Percentiles rank a stretch among this genome's conserved stretches.
Evolutionary conservation across 1,140 invertebrate genomes (phyloP).

Genomic region (Sitophilus oryzae): DNA sequence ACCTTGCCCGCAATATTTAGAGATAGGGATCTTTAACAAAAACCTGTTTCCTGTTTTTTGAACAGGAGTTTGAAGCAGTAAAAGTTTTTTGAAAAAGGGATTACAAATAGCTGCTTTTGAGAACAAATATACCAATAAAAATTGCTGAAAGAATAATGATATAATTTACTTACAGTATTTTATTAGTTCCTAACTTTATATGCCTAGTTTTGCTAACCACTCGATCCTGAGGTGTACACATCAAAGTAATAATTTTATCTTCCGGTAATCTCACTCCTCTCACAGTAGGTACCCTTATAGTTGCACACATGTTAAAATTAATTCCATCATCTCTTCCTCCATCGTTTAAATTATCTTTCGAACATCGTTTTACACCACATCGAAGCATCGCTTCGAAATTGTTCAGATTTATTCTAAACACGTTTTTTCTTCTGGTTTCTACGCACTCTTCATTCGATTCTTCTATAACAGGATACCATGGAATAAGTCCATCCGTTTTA

Average conservation of each 20-base stretch:
- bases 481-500: neutral
- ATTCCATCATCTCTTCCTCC: neutral
- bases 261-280: constrained; percentile 55
- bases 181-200: constrained; percentile 27
- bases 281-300: constrained; percentile 56
- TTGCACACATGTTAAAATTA: constrained; percentile 50
- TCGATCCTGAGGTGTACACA: constrained; percentile 56
- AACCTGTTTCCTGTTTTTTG: too few species aligned
- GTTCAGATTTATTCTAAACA: constrained; percentile 29
- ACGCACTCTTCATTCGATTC: constrained; percentile 22
- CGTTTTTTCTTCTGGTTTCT: neutral
- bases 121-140: neutral
- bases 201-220: constrained; percentile 53
- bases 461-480: constrained; percentile 24
- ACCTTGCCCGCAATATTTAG: too few species aligned
- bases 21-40: too few species aligned
- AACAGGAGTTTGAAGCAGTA: constrained; percentile 4
- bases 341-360: neutral
- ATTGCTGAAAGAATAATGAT: neutral
- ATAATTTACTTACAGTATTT: constrained; percentile 20
- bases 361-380: constrained; percentile 44
- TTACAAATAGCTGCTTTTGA: neutral
- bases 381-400: constrained; percentile 25
- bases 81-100: neutral
- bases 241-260: constrained; percentile 55